Base-by-base conservation (phyloP, 2,113 vertebrate genomes). In the Saccopteryx bilineata region DNA sequence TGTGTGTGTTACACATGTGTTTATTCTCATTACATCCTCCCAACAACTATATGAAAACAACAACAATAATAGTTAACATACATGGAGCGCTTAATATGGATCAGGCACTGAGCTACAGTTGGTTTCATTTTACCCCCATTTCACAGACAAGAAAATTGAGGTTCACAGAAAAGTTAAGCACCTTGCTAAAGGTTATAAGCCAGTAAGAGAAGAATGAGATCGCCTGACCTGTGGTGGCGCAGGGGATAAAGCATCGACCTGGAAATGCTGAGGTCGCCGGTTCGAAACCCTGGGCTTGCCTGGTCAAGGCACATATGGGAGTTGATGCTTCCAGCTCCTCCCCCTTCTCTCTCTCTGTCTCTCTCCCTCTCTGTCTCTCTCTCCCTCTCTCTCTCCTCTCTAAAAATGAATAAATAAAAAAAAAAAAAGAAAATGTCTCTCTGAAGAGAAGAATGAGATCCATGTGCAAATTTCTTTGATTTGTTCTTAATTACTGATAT, bases 91-190 rank as follows among this genome's bases (percentile, higher is more conserved):
- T 87, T 17, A 21, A 15, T 24, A 2, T 52, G 15, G 24, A 13
- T 50, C 75, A 87, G 58, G 2, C 24, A 65, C 48, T 28, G 26
- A 71, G n/a, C 31, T 75, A 33, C 68, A 52, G 2, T 9, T 60
- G 71, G 50, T 68, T 91, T 79, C 23, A 75, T 26, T 95, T 83
- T 85, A 88, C n/a, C 9, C 17, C 17, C 31, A 86, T 92, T 95
- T 94, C 76, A 68, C 9, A 87, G 52, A 58, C 23, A 79, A 92
- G 72, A 61, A 85, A 90, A 90, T 19, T 72, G 78, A 88, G 52
- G 1, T 24, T 18, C 46, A 87, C 61, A 93, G 39, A 93, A 33
- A 65, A 60, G 14, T 5, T 46, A 93, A 76, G 17, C 11, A 69
- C 48, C 9, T 76, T 88, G 15, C 48, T 52, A 69, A 75, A 76